Evolutionary conservation across 2,113 vertebrate species (phyloP).

Genomic region (Ceuthmochares aereus): DNA sequence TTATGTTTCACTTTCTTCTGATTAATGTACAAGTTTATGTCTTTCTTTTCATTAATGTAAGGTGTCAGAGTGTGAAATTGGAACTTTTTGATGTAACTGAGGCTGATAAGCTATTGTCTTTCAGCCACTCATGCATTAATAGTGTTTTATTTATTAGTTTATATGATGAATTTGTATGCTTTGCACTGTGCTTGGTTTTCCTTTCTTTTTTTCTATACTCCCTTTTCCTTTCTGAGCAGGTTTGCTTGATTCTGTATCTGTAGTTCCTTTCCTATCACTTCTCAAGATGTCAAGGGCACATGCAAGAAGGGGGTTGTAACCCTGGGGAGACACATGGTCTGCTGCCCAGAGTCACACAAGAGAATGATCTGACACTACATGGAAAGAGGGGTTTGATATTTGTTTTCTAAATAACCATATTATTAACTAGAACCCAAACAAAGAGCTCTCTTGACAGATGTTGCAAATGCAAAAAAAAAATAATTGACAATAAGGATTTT

Average conservation of each 20-base stretch:
- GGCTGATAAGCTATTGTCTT: slow-evolving; percentile 49
- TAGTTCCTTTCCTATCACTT: background rate
- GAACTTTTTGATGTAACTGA: slow-evolving; percentile 35
- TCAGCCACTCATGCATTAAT: background rate
- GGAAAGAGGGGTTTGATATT: background rate
- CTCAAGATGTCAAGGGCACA: background rate
- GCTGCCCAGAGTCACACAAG: background rate
- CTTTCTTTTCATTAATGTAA: slow-evolving; percentile 43
- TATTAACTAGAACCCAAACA: background rate
- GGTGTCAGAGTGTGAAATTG: slow-evolving; percentile 58
- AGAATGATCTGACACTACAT: background rate
- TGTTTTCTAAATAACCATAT: background rate
- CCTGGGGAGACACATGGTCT: background rate
- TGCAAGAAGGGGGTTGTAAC: background rate
- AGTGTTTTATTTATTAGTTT: slow-evolving; percentile 24
- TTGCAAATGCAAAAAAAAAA: background rate
- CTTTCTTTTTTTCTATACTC: background rate
- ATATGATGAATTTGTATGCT: background rate
- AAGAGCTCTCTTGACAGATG: background rate
- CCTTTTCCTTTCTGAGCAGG: background rate
- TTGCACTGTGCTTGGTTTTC: background rate
- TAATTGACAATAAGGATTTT: background rate
- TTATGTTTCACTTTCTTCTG: slow-evolving; percentile 56
- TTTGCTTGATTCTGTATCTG: background rate
- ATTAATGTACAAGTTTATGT: slow-evolving; percentile 46